phyloP scores from a whole-genome alignment of 30 jellyfish, hydroid and myxozoan genomes.

The Mastigias papua region DNA sequence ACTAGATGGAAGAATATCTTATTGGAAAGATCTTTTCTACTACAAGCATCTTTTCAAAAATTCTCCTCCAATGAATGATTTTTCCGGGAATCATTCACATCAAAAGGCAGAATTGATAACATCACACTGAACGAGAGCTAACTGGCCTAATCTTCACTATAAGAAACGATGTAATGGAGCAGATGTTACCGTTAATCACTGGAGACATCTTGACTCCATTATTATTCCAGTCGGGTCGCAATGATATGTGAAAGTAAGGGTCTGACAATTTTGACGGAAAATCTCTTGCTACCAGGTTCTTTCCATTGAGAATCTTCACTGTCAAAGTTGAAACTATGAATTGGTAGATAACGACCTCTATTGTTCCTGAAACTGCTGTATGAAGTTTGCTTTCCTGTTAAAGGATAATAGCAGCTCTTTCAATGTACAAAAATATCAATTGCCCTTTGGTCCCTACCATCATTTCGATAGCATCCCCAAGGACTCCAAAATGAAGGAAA shows the following conservation, averaged over 20 bases:
- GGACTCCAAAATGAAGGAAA: too few species aligned
- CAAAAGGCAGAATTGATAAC: too few species aligned
- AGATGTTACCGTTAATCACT: slow-evolving; percentile 64
- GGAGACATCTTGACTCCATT: slow-evolving; percentile 74
- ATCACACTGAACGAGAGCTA: too few species aligned
- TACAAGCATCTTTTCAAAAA: too few species aligned
- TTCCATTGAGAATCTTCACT: slow-evolving; percentile 79
- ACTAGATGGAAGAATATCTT: too few species aligned
- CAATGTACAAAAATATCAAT: too few species aligned
- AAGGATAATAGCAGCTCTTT: not conserved
- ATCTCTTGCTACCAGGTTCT: slow-evolving; percentile 86
- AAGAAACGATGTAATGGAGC: not conserved
- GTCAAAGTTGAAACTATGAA: slow-evolving; percentile 71
- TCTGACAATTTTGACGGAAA: slow-evolving; percentile 84
- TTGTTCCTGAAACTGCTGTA: slow-evolving; percentile 83
- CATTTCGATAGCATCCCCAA: too few species aligned
- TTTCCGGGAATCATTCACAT: too few species aligned
- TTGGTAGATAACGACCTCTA: slow-evolving; percentile 75
- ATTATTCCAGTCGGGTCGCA: slow-evolving; percentile 76
- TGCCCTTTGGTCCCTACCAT: too few species aligned
- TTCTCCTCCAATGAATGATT: too few species aligned
- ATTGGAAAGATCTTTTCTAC: too few species aligned
- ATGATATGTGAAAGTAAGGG: slow-evolving; percentile 78
- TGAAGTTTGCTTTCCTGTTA: slow-evolving; percentile 79
- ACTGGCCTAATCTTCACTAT: not conserved